Conservation (phyloP, 2,888 invertebrate genomes). For the Tyria jacobaeae region DNA sequence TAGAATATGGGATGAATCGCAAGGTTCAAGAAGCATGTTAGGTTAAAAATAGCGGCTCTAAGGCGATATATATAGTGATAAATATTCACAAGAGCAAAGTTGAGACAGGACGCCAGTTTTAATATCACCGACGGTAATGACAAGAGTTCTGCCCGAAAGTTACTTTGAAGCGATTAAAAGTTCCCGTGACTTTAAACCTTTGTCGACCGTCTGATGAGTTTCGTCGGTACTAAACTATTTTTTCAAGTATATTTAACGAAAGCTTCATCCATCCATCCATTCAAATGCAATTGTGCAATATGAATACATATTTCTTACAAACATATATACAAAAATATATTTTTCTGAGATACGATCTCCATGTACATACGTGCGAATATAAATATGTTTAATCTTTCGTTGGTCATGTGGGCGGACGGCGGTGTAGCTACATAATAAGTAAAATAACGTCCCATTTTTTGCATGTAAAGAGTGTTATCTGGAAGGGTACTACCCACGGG, state of each 20-base stretch:
- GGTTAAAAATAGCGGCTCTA: conserved; percentile 14
- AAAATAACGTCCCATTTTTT: not conserved
- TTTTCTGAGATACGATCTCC: no score
- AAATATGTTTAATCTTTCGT: not conserved
- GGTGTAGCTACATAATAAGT: not conserved
- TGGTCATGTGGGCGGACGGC: conserved; percentile 8
- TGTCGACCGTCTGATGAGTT: not conserved
- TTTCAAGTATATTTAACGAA: not conserved
- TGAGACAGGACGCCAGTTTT: not conserved
- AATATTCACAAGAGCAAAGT: conserved; percentile 7
- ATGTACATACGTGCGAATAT: no score
- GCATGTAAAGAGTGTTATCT: conserved; percentile 15
- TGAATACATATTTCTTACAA: not conserved
- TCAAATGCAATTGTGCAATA: not conserved
- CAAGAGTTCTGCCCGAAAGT: not conserved
- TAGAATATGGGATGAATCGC: conserved; percentile 7
- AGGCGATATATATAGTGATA: conserved; percentile 4
- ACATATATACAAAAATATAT: not conserved
- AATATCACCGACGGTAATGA: not conserved
- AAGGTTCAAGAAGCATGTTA: conserved; percentile 1
- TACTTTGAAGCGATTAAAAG: conserved; percentile 7
- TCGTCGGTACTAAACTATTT: not conserved
- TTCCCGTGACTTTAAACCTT: not conserved
- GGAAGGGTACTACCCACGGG: conserved; percentile 9
- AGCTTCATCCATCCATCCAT: not conserved